Evolutionary conservation across 2,888 invertebrate genomes (phyloP).

Genomic region (Papilio gigon): DNA sequence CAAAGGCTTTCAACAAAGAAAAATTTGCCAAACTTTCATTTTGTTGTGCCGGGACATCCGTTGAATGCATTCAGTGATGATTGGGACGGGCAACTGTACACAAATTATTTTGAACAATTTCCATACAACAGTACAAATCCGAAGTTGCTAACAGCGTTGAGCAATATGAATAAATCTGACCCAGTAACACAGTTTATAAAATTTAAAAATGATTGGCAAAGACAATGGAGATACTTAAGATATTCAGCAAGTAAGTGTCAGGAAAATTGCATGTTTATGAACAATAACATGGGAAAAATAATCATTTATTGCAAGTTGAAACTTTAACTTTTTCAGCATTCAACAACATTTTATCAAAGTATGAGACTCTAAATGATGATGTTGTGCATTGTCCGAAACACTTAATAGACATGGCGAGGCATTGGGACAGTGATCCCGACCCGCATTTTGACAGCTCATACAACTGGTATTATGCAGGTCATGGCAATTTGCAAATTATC

Average conservation of each 20-base stretch:
- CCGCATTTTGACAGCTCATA: slow-evolving; percentile 64
- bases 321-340: slow-evolving; percentile 42
- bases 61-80: slow-evolving; percentile 61
- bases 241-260: slow-evolving; percentile 53
- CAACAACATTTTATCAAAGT: slow-evolving; percentile 46
- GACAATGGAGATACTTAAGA: slow-evolving; percentile 45
- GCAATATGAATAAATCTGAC: slow-evolving; percentile 58
- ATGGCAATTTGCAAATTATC: slow-evolving; percentile 67
- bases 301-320: no score
- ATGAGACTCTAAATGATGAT: slow-evolving; percentile 63
- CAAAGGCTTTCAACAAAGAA: slow-evolving; percentile 49
- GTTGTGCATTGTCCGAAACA: slow-evolving; percentile 67
- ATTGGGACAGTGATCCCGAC: slow-evolving; percentile 69
- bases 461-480: slow-evolving; percentile 78
- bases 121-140: slow-evolving; percentile 65
- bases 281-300: no score
- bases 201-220: slow-evolving; percentile 63
- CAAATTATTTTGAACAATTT: slow-evolving; percentile 67
- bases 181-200: slow-evolving; percentile 62
- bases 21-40: slow-evolving; percentile 51
- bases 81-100: slow-evolving; percentile 68
- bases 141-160: slow-evolving; percentile 59
- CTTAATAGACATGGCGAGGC: slow-evolving; percentile 63
- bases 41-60: slow-evolving; percentile 59
- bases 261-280: neutral